Percentiles rank a stretch among this genome's conserved stretches.
These are phyloP conservation scores for Cyprinodon brontotheroides DNA, from an alignment of 2,113 vertebrate genomes.

Conservation along the genomic window DNA sequence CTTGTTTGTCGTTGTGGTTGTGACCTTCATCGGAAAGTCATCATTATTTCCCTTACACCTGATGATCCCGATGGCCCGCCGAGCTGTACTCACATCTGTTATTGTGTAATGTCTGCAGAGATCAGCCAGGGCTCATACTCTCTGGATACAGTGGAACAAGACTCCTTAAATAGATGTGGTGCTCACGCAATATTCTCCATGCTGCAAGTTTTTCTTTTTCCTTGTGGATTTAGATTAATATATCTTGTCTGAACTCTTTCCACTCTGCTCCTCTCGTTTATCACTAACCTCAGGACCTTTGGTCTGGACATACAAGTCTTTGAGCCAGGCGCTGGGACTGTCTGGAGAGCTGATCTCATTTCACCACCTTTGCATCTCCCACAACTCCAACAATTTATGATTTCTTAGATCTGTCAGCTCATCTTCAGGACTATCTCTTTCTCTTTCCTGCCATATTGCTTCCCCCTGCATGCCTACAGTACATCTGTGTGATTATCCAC, in stretches of 20 bases:
- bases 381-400: conserved; percentile 21
- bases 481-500: conserved; percentile 39
- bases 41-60: conserved; percentile 51
- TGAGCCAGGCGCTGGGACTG: conserved; percentile 41
- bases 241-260: conserved; percentile 20
- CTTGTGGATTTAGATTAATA: conserved; percentile 20
- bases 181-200: conserved; percentile 31
- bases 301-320: conserved; percentile 28
- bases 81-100: conserved; percentile 45
- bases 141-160: conserved; percentile 30
- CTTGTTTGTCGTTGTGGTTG: conserved; percentile 25
- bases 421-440: conserved; percentile 18
- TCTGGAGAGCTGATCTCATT: conserved; percentile 33
- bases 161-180: conserved; percentile 21
- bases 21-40: conserved; percentile 46
- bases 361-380: conserved; percentile 43
- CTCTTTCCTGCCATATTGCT: conserved; percentile 2
- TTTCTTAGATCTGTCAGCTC: conserved; percentile 28
- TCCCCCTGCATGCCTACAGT: conserved; percentile 29
- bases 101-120: conserved; percentile 35
- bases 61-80: conserved; percentile 58
- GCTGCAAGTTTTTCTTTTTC: conserved; percentile 6
- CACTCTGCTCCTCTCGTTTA: conserved; percentile 16
- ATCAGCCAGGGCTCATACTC: conserved; percentile 45
- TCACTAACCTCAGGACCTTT: conserved; percentile 10